phyloP scores from a whole-genome alignment of 2,888 invertebrate genomes.

The Tineola bisselliella region DNA sequence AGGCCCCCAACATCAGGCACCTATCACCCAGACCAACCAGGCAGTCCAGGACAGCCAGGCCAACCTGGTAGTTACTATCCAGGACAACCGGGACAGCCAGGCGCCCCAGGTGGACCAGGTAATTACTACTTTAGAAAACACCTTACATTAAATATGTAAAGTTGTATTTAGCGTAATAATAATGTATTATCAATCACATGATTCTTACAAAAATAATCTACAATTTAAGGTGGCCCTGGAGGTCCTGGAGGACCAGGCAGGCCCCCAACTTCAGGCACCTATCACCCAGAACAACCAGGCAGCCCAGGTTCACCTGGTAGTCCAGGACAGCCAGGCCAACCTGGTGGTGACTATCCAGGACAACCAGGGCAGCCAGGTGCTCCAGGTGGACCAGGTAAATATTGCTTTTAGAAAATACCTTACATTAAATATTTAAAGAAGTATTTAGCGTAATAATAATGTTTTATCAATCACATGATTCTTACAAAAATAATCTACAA shows the following conservation, averaged over 20 bases:
- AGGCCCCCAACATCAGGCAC: conserved; percentile 29
- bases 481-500: no score
- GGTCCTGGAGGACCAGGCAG: conserved; percentile 21
- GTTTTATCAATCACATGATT: no score
- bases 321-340: conserved; percentile 36
- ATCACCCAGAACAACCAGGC: conserved; percentile 25
- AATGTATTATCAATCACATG: no score
- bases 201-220: no score
- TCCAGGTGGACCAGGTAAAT: conserved; percentile 19
- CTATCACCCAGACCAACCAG: conserved; percentile 30
- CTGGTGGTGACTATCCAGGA: conserved; percentile 36
- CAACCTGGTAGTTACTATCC: conserved; percentile 49
- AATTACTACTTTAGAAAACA: background rate
- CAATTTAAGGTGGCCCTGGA: conserved; percentile 18
- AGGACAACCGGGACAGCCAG: conserved; percentile 58
- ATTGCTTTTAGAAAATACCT: conserved; percentile 18
- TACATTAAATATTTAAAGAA: no score
- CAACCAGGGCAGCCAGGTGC: conserved; percentile 23
- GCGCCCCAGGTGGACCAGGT: conserved; percentile 21
- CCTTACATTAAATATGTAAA: background rate
- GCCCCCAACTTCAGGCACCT: conserved; percentile 20
- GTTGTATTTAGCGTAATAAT: no score
- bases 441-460: no score
- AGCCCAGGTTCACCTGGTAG: conserved; percentile 19
- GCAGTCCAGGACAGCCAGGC: conserved; percentile 29